Conservation (phyloP, 2,113 vertebrate species). For the Tetraodon nigroviridis region DNA sequence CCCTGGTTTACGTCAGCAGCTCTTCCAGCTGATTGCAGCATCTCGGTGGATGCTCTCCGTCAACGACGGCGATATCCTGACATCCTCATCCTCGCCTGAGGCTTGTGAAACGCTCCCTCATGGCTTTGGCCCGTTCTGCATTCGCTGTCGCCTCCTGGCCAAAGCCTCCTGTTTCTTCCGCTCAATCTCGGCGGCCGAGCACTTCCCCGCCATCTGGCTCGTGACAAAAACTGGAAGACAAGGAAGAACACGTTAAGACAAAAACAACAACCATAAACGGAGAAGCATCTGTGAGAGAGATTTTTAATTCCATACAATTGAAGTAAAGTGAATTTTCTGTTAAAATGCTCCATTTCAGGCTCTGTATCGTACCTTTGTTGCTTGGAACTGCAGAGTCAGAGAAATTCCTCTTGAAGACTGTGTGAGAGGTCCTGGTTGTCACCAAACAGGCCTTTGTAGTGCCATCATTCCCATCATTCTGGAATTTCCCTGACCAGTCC, state of each 20-base stretch:
- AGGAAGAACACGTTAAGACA: slow-evolving; percentile 13
- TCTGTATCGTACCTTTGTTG: slow-evolving; percentile 76
- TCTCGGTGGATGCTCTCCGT: no score
- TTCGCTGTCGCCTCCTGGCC: slow-evolving; percentile 79
- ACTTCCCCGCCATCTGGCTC: slow-evolving; percentile 75
- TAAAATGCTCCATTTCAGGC: no score
- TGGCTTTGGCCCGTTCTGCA: slow-evolving; percentile 65
- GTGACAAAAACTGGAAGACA: slow-evolving; percentile 72
- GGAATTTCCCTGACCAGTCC: slow-evolving; percentile 44
- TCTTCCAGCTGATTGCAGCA: no score
- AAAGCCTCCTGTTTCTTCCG: slow-evolving; percentile 89
- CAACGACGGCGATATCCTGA: no score
- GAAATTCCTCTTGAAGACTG: slow-evolving; percentile 76
- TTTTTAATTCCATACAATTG: no score
- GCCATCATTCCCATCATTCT: slow-evolving; percentile 12
- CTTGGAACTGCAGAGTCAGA: slow-evolving; percentile 71
- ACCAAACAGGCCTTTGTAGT: slow-evolving; percentile 32
- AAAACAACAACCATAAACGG: not conserved
- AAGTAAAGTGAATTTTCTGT: not conserved
- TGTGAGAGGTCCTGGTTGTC: slow-evolving; percentile 42
- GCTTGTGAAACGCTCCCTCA: slow-evolving; percentile 9
- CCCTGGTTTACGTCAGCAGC: slow-evolving; percentile 17
- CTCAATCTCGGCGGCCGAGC: slow-evolving; percentile 88
- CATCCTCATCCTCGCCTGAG: not conserved
- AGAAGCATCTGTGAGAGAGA: slow-evolving; percentile 36